Conservation (phyloP, 2,797 vertebrate species). For the Nyctalus aviator region DNA sequence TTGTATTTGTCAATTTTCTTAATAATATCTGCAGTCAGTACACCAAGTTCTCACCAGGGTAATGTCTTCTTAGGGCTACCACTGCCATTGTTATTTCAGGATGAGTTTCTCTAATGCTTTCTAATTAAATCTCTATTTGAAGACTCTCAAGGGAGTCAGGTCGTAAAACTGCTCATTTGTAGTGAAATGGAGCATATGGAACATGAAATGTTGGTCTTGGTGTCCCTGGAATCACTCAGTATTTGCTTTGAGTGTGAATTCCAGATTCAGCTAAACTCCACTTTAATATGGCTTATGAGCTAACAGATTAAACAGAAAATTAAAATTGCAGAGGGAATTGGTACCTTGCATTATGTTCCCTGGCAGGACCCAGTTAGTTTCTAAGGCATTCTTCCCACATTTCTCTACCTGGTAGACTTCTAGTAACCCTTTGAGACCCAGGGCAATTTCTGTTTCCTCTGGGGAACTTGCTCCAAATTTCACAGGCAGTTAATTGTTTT, state of each 20-base stretch:
- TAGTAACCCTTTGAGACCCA: background rate
- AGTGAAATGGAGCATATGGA: slow-evolving; percentile 80
- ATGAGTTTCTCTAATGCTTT: slow-evolving; percentile 75
- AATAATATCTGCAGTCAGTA: slow-evolving; percentile 33
- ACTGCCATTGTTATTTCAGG: slow-evolving; percentile 74
- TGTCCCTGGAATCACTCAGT: slow-evolving; percentile 37
- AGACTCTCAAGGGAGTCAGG: slow-evolving; percentile 74
- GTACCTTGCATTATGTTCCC: background rate
- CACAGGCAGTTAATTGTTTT: background rate
- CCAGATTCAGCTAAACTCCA: slow-evolving; percentile 4
- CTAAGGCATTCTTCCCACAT: background rate
- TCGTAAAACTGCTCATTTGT: slow-evolving; percentile 79
- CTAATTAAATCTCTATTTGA: slow-evolving; percentile 82
- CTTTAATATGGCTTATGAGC: slow-evolving; percentile 16
- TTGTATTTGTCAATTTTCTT: slow-evolving; percentile 49
- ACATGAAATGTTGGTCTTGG: slow-evolving; percentile 42
- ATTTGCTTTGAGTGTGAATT: slow-evolving; percentile 56
- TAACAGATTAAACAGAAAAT: slow-evolving; percentile 59
- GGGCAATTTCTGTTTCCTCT: background rate
- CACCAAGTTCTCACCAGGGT: slow-evolving; percentile 44
- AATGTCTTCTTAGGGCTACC: slow-evolving; percentile 56
- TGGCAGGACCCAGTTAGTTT: background rate
- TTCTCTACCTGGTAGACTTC: background rate
- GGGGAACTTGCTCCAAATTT: background rate
- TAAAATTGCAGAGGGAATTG: background rate